These are phyloP conservation scores for Actinia tenebrosa DNA, from an alignment of 64 coral and sea anemone species.

Conservation along the genomic window DNA sequence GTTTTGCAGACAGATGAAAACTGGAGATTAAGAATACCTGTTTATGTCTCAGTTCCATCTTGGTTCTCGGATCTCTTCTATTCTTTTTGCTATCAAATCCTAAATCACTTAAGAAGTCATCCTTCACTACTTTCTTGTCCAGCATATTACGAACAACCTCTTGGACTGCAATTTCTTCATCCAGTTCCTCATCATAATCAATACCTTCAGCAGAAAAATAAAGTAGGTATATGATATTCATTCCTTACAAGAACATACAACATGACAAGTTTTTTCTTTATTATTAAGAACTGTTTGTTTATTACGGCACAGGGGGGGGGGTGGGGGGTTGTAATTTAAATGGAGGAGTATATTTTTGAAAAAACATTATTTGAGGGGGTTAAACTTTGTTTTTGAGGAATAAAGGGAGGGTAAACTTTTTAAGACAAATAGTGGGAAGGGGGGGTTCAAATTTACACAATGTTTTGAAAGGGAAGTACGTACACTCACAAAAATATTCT, in stretches of 20 bases:
- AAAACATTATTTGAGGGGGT: no score
- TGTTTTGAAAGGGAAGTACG: no score
- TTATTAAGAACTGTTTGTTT: no score
- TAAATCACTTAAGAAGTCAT: constrained; percentile 67
- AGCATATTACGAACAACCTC: constrained; percentile 79
- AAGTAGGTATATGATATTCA: not conserved
- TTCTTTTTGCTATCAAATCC: constrained; percentile 68
- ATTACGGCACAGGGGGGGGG: no score
- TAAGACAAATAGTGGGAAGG: no score
- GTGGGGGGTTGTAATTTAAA: no score
- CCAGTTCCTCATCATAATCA: constrained; percentile 70
- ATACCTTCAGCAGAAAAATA: not conserved
- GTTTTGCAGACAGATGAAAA: not conserved
- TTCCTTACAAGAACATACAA: no score
- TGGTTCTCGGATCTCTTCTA: constrained; percentile 54
- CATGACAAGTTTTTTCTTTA: not conserved
- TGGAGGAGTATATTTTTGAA: no score
- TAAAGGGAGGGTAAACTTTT: no score
- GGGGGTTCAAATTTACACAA: no score
- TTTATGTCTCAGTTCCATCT: constrained; percentile 88
- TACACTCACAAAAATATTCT: no score
- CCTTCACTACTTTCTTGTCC: constrained; percentile 83
- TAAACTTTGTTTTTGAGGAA: no score
- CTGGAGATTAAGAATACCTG: constrained; percentile 44
- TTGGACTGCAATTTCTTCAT: constrained; percentile 89